Evolutionary conservation across 2,888 invertebrate genomes (phyloP), one percentile per base, ranked within the genome.

Genomic region (Julus scanicus): DNA sequence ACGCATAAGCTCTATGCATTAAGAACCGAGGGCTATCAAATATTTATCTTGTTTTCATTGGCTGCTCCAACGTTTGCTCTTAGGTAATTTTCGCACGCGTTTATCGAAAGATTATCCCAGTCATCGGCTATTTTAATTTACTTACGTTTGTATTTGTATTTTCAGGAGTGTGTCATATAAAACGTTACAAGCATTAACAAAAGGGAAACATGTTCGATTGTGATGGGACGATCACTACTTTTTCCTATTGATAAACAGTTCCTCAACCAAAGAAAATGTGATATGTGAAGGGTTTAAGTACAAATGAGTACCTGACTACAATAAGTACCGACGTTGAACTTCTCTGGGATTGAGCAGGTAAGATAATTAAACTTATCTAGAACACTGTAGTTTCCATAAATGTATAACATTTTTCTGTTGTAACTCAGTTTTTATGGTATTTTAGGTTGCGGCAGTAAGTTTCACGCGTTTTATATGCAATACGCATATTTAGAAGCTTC

Each of bases 121-220:
- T 44, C 44, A 8, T 0, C 6, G 0, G 44, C 44, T 44, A 44
- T 44, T 8, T 5, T 44, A 5, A 44, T 1, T 44, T 44, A 44
- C 4, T 29, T 39, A 17, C 13, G 17, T 57, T 86, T 86, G n/a
- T 86, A 13, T 20, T n/a, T 86, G 20, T 6, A 37, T 29, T 86
- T 57, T 57, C 15, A 86, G 86, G 63, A 63, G 57, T 86, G 57
- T 86, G n/a, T 57, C 86, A 3, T 29, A 20, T 20, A 86, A 86
- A 53, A 86, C 86, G 8, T 63, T 86, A 11, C 86, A 86, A 57
- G 39, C 53, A 20, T 86, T 86, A 86, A 86, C 86, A 20, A 86
- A 48, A 53, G 86, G 86, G 29, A 86, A 86, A 29, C 86, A 86
- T 17, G 48, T 86, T 20, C 48, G 86, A 29, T 20, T 86, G 17